Base-by-base conservation (phyloP, 1,140 invertebrate species). In the Microplitis mediator region DNA sequence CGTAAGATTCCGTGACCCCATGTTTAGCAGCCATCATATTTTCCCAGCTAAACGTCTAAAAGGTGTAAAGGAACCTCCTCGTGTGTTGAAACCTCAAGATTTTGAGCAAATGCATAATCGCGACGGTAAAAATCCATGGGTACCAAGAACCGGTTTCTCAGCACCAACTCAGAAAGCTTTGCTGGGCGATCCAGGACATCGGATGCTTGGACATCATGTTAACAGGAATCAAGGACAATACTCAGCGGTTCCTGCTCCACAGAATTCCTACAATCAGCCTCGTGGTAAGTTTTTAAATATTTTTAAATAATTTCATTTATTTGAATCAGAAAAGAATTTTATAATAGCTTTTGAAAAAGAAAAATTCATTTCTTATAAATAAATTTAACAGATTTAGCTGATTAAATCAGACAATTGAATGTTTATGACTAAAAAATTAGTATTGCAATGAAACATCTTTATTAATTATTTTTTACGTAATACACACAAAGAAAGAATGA, bases 51-150 rank as follows among this genome's bases (percentile, higher is more conserved):
- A 86, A 50, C 88, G 91, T 52, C 86, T 98, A 50, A 86, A 91
- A 66, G 90, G 90, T 5, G 92, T 91, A 16, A 89, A 89, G 34
- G 90, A 93, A 63, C 95, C 96, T 1, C 89, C 91, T 0, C 87
- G 88, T 68, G 93, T 96, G 1, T 87, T 98, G 36, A 96, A 95
- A 84, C 95, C 95, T 0, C 90, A 91, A 62, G 92, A 96, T 83
- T 90, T 95, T 71, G 88, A 89, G 16, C 88, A 89, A 50, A 90
- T 93, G 80, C 39, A 45, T 45, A 90, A 92, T 81, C 89, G 89
- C 75, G 89, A 89, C 73, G 80, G 85, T 54, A 82, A 80, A 8
- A 83, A 87, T 68, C 90, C 92, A 71, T 95, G 92, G 90, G 85
- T 90, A 73, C 93, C 94, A 5, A 90, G 90, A 77, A 92, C 93